Evolutionary conservation across 2,797 vertebrate genomes (phyloP), one percentile per base, ranked within the genome.

Genomic region (Enteromius anoplus): DNA sequence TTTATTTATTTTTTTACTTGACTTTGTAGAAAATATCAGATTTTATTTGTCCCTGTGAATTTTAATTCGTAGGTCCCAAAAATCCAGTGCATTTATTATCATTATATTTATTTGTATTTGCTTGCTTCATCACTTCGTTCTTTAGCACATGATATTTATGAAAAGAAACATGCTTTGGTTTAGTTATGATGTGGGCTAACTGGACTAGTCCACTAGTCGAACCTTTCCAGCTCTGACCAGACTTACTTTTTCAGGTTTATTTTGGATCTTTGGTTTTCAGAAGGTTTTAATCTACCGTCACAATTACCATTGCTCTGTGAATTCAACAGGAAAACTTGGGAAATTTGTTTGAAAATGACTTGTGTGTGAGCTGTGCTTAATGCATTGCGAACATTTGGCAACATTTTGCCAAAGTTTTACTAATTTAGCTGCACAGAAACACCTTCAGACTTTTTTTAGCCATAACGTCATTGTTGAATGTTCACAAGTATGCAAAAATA

Each of bases 401-500:
- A 2, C 4, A 60, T 68, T 40, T 68, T 3, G 2, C 21, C 65
- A 68, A 42, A 70, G 12, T 15, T 2, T 26, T 26, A 7, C 6
- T 70, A 17, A 45, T 42, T 23, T 42, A 1, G 14, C n/a, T 3
- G 1, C 66, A 19, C 5, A n/a, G 21, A 42, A 42, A 37, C 34
- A 60, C 40, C n/a, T 60, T 40, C 32, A 42, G 73, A 19, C 37
- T 9, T 75, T 53, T 32, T 49, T 64, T 26, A n/a, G 23, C 8
- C 42, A 37, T 21, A 51, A 49, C 70, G 40, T 32, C 72, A 45
- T 66, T 81, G 70, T 65, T 65, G 55, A 65, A 47, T 65, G 70
- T 34, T 71, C 37, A 37, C 19, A 42, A 75, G 12, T 69, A 82
- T 76, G 81, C 81, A 82, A 82, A 76, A 69, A 23, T 76, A 76